Evolutionary conservation across 2,797 vertebrate species (phyloP).

Genomic region (Bufotes viridis): DNA sequence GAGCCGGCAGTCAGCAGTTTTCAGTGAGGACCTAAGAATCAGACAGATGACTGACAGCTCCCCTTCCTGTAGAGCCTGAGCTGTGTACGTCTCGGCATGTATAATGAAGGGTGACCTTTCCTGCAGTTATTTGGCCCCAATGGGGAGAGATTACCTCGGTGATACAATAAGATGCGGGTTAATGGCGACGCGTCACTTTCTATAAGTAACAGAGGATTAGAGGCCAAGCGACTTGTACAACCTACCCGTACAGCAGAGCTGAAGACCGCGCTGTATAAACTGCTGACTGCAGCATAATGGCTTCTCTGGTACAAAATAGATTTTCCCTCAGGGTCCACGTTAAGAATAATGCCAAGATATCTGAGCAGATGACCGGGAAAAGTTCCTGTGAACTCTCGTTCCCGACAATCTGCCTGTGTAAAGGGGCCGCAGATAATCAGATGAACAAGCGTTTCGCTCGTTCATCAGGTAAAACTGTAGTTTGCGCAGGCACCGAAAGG

Average conservation of each 20-base stretch:
- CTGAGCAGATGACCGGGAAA: too few relatives aligned
- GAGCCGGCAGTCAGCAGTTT: background rate
- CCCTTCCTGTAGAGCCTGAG: background rate
- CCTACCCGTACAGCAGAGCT: background rate
- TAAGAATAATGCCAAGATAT: too few relatives aligned
- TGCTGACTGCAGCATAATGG: background rate
- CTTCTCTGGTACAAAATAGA: background rate
- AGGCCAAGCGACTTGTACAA: background rate
- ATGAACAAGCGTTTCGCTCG: too few relatives aligned
- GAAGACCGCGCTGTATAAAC: background rate
- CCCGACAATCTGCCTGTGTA: too few relatives aligned
- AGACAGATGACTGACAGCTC: background rate
- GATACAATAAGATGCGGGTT: background rate
- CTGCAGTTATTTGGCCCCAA: background rate
- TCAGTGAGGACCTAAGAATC: too few relatives aligned
- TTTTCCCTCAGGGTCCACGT: background rate
- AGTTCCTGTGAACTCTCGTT: too few relatives aligned
- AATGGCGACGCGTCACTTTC: slow-evolving; percentile 9
- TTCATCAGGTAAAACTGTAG: too few relatives aligned
- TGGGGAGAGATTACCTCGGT: background rate
- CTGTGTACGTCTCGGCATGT: background rate
- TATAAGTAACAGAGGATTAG: background rate
- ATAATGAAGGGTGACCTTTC: slow-evolving; percentile 25
- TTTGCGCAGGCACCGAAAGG: too few relatives aligned
- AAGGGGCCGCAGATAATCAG: too few relatives aligned